Evolutionary conservation across 2,888 invertebrate genomes (phyloP), one percentile per base, ranked within the genome.

Genomic region (Fissipunctia ypsillon): DNA sequence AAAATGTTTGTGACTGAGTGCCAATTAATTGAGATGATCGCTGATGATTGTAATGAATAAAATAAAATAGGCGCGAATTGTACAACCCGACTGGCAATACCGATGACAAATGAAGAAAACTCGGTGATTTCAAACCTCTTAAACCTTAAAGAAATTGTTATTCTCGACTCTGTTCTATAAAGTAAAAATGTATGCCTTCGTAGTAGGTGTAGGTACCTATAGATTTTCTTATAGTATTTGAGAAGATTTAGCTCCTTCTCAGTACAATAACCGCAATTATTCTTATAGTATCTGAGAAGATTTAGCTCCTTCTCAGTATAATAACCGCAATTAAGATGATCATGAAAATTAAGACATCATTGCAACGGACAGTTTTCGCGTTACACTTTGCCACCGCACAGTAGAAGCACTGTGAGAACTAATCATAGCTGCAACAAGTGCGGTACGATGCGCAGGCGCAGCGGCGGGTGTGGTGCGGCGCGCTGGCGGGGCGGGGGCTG

Each of bases 401-500:
- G 52, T 60, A 48, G 25, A 59, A 63, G 43, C 12, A 65, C 38
- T 56, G 14, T 41, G 14, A 31, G 31, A 16, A 31, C 22, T 71
- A 48, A 31, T 73, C 16, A 28, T 3, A 35, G 66, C 22, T 70
- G 81, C 48, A 38, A 25, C 16, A 60, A 48, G 48, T 41, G 31
- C 41, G 50, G 48, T 31, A 31, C n/a, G 65, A 61, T 63, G 81
- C 81, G 64, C 72, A 54, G 12, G 38, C 19, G 64, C 74, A 66
- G 60, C 48, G 52, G 59, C 43, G 41, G 48, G 66, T 10, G 65
- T 60, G 14, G 31, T 12, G 63, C 41, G 56, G 63, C 14, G 52
- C 43, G 65, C 38, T 65, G 70, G 69, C 72, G 79, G 73, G 72
- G 73, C 69, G 74, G 63, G 80, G 82, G 76, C 83, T 86, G 84